Base-by-base conservation (phyloP, 1,140 invertebrate species). In the Trachymyrmex cornetzi region DNA sequence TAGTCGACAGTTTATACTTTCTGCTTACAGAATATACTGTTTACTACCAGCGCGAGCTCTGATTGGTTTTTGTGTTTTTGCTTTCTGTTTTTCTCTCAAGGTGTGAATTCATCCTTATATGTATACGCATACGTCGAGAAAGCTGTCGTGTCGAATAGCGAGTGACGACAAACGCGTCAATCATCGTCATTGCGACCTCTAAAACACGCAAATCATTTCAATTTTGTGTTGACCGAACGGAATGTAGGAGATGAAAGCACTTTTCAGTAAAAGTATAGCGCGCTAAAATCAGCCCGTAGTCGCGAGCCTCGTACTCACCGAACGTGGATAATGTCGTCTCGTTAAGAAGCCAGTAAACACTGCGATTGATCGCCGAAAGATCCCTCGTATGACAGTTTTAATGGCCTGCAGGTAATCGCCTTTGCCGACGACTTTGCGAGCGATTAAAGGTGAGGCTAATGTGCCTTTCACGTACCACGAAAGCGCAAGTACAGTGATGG, bases 371-470 rank as follows among this genome's bases (percentile, higher is more conserved):
- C 86, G 67, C 50, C 72, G 22, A 53, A 67, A 63, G 61, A 75
- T 77, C 77, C 27, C 30, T 19, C n/a, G 48, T 63, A 63, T 59
- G 88, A 89, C 86, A 89, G 86, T 88, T 85, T 87, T 88, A 85
- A 88, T 63, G 38, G 55, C 61, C 22, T 22, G 19, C 63, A n/a
- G 59, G 57, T 87, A 85, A 89, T 87, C 80, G 57, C 48, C 86
- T 69, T 74, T 59, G 44, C 34, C 77, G 72, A 88, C 66, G 64
- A 66, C 66, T 69, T 50, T 50, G 61, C 44, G 57, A 84, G 61
- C 74, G 66, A 79, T 90, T 69, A 89, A 90, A 90, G 85, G 66
- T 90, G 80, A 89, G 69, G 66, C 22, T 79, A 55, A 34, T 61
- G 67, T 22, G 85, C 86, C 89, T 90, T 87, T 89, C 89, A 89